These are phyloP conservation scores for Tigriopus japonicus DNA, from an alignment of 1,140 invertebrate genomes.

Conservation along the genomic window DNA sequence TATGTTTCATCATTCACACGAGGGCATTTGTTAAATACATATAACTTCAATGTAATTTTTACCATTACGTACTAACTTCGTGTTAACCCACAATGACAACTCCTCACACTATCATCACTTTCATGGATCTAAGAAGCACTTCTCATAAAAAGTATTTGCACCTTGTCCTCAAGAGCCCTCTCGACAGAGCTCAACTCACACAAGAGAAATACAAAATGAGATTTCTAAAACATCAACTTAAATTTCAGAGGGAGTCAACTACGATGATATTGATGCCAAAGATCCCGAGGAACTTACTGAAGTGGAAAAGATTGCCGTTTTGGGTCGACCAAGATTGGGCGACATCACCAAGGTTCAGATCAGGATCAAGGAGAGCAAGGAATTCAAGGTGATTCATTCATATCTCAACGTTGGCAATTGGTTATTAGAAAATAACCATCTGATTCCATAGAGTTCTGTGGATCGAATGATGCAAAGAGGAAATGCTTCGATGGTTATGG, in stretches of 20 bases:
- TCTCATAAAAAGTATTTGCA: too few relatives aligned
- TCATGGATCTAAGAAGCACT: too few relatives aligned
- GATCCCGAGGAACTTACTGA: conserved; percentile 33
- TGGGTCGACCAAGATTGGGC: conserved; percentile 73
- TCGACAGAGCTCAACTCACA: too few relatives aligned
- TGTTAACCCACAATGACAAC: too few relatives aligned
- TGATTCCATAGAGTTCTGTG: conserved; percentile 59
- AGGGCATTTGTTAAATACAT: too few relatives aligned
- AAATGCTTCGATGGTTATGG: conserved; percentile 77
- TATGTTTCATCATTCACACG: too few relatives aligned
- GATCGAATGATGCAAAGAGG: conserved; percentile 92
- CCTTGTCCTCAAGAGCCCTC: too few relatives aligned
- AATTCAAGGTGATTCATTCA: conserved; percentile 62
- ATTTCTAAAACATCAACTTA: not conserved
- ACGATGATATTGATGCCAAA: conserved; percentile 21
- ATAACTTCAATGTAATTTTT: too few relatives aligned
- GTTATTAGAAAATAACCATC: not conserved
- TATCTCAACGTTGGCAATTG: not conserved
- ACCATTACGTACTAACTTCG: too few relatives aligned
- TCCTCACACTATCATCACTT: too few relatives aligned
- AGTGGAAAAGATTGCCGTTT: conserved; percentile 69
- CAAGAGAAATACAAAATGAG: too few relatives aligned
- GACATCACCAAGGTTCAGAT: conserved; percentile 62
- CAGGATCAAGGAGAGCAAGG: conserved; percentile 86
- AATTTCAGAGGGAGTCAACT: conserved; percentile 14